A percentile compares a stretch with the other conserved stretches of the same genome.
Evolutionary conservation across 2,113 vertebrate species (phyloP).

Genomic region (Elephantulus edwardii): DNA sequence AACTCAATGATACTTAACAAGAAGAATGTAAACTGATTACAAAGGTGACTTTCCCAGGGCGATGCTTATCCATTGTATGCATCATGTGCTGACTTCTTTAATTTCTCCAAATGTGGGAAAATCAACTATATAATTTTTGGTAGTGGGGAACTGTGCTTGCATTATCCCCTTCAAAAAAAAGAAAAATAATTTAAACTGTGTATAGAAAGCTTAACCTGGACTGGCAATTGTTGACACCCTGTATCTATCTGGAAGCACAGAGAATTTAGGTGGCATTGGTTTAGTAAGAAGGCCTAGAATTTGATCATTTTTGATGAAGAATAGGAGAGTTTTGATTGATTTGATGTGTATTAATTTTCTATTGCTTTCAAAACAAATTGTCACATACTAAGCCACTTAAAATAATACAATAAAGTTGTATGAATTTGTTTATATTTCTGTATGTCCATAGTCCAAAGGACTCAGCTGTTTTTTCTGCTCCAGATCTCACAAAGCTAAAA

Average conservation of each 20-base stretch:
- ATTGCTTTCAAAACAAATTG: not conserved
- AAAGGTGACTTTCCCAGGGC: no score
- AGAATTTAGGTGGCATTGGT: not conserved
- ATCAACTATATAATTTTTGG: no score
- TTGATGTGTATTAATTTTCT: not conserved
- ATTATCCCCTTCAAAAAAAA: no score
- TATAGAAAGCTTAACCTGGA: not conserved
- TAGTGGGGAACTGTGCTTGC: no score
- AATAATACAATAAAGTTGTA: no score
- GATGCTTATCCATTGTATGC: no score
- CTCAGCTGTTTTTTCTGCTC: not conserved
- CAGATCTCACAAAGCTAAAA: not conserved
- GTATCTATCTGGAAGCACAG: not conserved
- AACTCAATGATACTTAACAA: no score
- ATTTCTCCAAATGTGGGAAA: no score
- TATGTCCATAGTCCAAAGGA: not conserved
- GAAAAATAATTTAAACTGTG: not conserved
- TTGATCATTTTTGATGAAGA: not conserved
- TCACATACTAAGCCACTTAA: not conserved
- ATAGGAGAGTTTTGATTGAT: not conserved
- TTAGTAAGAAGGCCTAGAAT: not conserved
- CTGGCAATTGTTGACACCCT: not conserved
- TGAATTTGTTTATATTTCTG: not conserved
- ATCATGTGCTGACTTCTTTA: no score
- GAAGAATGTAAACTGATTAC: no score